Conservation (phyloP, 1,140 invertebrate genomes). For the Scaptomyza graminum region DNA sequence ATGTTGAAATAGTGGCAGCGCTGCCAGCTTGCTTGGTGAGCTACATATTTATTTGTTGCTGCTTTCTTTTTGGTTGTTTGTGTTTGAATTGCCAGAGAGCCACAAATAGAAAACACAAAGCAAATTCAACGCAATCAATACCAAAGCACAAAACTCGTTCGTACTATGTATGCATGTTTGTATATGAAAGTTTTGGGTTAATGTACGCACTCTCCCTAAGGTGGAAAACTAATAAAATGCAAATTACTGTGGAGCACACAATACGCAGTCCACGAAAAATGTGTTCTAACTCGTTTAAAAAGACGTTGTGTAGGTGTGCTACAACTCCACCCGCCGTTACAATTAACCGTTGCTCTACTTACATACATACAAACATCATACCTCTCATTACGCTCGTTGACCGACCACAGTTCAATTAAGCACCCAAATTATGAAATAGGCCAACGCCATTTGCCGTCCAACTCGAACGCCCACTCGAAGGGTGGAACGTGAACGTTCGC, state of each 20-base stretch:
- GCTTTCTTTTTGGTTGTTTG: conserved; percentile 52
- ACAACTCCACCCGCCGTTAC: background rate
- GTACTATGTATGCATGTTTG: background rate
- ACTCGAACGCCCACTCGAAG: conserved; percentile 1
- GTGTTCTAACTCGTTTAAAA: too few species aligned
- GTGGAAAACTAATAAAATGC: conserved; percentile 14
- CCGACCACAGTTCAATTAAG: conserved; percentile 58
- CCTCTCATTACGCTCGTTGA: conserved; percentile 33
- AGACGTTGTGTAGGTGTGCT: too few species aligned
- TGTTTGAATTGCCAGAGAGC: conserved; percentile 34
- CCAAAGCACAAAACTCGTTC: conserved; percentile 30
- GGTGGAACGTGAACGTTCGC: background rate
- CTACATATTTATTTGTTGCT: conserved; percentile 19
- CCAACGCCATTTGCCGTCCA: conserved; percentile 1
- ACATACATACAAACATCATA: conserved; percentile 16
- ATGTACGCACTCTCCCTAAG: conserved; percentile 48
- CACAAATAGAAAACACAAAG: conserved; percentile 65
- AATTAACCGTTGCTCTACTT: background rate
- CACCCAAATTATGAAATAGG: conserved; percentile 46
- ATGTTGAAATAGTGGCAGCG: conserved; percentile 27
- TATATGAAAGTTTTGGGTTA: conserved; percentile 34
- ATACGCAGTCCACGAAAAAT: background rate
- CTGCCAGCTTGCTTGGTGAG: conserved; percentile 10
- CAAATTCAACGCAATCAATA: conserved; percentile 44
- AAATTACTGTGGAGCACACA: conserved; percentile 27